These are phyloP conservation scores for Nothocercus julius DNA, from an alignment of 2,113 vertebrate genomes.

Conservation along the genomic window DNA sequence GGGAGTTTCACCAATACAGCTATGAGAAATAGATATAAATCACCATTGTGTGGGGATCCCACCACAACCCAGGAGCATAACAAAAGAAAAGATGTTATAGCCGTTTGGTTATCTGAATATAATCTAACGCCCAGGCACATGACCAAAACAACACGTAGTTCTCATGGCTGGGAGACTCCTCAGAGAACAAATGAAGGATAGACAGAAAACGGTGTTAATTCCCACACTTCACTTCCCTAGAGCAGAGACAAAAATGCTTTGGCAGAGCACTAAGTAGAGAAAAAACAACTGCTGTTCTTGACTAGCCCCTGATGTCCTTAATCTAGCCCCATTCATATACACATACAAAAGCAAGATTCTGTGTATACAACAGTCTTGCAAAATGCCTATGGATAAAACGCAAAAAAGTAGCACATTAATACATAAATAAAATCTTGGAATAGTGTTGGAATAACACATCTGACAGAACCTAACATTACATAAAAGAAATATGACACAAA, in stretches of 20 bases:
- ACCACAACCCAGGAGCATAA: background rate
- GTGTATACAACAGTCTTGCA: background rate
- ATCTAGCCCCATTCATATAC: background rate
- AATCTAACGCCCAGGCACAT: background rate
- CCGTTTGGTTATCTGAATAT: background rate
- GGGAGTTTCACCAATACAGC: background rate
- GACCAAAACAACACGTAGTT: background rate
- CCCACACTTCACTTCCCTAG: background rate
- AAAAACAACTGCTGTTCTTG: background rate
- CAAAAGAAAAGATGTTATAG: background rate
- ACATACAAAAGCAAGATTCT: background rate
- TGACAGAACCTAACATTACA: background rate
- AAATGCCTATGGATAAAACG: background rate
- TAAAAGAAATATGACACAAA: background rate
- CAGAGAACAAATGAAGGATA: background rate
- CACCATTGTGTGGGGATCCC: background rate
- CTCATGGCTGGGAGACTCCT: background rate
- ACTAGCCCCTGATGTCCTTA: background rate
- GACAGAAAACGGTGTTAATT: background rate
- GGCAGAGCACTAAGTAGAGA: background rate
- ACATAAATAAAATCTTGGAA: background rate
- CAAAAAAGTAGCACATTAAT: background rate
- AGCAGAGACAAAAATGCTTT: background rate
- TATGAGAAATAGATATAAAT: background rate
- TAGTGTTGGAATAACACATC: background rate